These are phyloP conservation scores for Ceratosolen fusciceps DNA, from an alignment of 1,140 invertebrate genomes.

Conservation along the genomic window DNA sequence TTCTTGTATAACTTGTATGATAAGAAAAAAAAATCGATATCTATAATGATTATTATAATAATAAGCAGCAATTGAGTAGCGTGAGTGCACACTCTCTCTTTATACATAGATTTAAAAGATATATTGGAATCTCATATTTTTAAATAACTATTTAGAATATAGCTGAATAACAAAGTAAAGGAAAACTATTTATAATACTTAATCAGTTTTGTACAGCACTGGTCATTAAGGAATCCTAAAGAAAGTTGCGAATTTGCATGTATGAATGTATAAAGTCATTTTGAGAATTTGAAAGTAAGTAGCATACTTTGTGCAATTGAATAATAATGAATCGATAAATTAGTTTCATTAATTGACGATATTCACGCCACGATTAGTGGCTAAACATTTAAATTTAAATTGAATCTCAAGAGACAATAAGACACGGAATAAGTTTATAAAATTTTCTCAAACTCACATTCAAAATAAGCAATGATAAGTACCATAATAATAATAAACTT, in stretches of 20 bases:
- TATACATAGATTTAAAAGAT: conserved; percentile 7
- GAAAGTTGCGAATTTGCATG: conserved; percentile 7
- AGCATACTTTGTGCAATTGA: not conserved
- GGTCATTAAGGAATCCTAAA: conserved; percentile 34
- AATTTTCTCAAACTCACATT: too few relatives aligned
- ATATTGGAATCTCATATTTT: conserved; percentile 22
- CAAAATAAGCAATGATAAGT: too few relatives aligned
- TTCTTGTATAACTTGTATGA: conserved; percentile 35
- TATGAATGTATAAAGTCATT: not conserved
- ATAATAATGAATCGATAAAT: too few relatives aligned
- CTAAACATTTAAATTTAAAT: not conserved
- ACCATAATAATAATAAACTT: too few relatives aligned
- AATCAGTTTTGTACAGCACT: conserved; percentile 24
- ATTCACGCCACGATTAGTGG: too few relatives aligned
- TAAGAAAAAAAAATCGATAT: conserved; percentile 16
- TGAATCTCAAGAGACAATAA: too few relatives aligned
- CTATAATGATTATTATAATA: conserved; percentile 2
- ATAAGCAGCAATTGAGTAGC: not conserved
- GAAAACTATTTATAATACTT: conserved; percentile 12
- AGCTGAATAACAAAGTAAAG: conserved; percentile 13
- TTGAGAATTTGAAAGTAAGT: not conserved
- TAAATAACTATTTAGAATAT: conserved; percentile 12
- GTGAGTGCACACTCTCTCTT: not conserved
- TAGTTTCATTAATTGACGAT: not conserved
- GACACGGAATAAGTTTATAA: too few relatives aligned